Evolutionary conservation across 2,113 vertebrate genomes (phyloP).

Genomic region (Catharus bicknelli): DNA sequence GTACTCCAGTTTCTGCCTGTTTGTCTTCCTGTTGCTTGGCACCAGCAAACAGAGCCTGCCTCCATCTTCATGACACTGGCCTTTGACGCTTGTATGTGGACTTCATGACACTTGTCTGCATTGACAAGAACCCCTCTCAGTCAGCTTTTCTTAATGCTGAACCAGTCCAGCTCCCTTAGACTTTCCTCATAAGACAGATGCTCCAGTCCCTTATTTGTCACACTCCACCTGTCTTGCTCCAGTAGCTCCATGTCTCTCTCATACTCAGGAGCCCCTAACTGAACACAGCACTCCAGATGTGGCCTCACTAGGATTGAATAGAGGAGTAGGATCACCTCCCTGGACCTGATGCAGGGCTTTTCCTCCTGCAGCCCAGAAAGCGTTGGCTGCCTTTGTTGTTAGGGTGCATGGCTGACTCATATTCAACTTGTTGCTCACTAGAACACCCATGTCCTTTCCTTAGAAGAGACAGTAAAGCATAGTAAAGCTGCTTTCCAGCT

Average conservation of each 20-base stretch:
- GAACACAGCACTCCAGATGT: neutral
- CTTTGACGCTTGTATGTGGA: neutral
- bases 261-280: neutral
- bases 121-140: neutral
- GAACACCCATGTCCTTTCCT: neutral
- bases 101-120: neutral
- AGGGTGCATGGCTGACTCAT: neutral
- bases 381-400: neutral
- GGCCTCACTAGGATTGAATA: neutral
- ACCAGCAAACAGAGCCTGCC: neutral
- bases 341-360: neutral
- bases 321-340: neutral
- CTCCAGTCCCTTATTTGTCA: neutral
- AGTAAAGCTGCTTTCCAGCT: neutral
- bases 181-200: neutral
- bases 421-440: neutral
- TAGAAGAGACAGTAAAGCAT: neutral
- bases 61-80: fast-evolving
- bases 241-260: neutral
- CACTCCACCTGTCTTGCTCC: fast-evolving
- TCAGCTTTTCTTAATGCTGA: neutral
- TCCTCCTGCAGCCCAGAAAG: neutral
- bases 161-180: neutral
- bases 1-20: neutral
- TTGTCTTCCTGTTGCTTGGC: neutral